Base-by-base conservation (phyloP, 2,797 vertebrate genomes). In the Melanotaenia maccullochi region DNA sequence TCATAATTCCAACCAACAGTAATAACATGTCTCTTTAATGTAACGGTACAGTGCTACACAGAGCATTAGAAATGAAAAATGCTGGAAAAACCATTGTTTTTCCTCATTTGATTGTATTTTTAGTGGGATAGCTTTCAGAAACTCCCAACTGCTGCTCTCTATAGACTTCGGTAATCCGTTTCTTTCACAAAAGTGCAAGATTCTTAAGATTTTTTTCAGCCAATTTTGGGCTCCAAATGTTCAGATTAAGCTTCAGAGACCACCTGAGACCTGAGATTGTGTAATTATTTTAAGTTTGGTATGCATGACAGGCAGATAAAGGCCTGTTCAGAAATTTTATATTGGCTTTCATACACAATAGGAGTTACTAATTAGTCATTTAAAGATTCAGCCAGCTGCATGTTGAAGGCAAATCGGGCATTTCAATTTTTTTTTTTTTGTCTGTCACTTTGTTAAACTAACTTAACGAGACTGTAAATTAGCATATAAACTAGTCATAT, bases 261-360 rank as follows among this genome's bases (percentile, higher is more conserved):
- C 60, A 68, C 59, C 60, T 60, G 62, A 73, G 68, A 78, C 79
- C 68, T 75, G 9, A 49, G 54, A 57, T 65, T 9, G 36, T 63
- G 55, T 84, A 79, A 84, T 86, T 82, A 84, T 69, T 76, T 73
- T 58, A 67, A 74, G 60, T 82, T 52, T 74, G n/a, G 55, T 75
- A 59, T 49, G 72, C 76, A 67, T 75, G 75, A 79, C 75, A 78
- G 73, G 72, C 65, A 61, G 75, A 73, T 85, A 60, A 65, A 79
- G 69, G 59, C 74, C 52, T 62, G 57, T 72, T 71, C 63, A 78
- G 54, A 18, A 74, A 25, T 61, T 59, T 60, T 18, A 33, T 32
- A 32, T 32, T 32, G 32, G 38, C 66, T 60, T 65, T 25, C 44
- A 69, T 44, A 55, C 25, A 52, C 38, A 18, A 30, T 16, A 56